A percentile compares a stretch with the other conserved stretches of the same genome.
phyloP scores from a whole-genome alignment of 2,888 invertebrate species.

The Drosophila austrosaltans region DNA sequence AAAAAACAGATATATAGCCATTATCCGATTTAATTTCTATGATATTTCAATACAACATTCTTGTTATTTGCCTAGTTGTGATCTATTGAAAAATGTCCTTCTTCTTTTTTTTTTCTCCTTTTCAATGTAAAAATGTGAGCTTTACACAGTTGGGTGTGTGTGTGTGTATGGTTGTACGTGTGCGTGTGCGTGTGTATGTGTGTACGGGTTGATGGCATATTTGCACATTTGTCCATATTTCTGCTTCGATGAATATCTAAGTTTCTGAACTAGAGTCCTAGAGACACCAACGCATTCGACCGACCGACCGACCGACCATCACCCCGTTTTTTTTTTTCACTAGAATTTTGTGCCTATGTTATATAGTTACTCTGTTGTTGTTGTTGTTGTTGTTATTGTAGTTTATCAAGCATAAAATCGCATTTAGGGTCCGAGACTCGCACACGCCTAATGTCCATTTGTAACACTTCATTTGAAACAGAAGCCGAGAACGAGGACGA shows the following conservation, averaged over 20 bases:
- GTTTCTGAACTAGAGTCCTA: slow-evolving; percentile 43
- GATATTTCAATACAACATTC: too few species aligned
- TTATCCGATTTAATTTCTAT: too few species aligned
- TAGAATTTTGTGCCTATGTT: slow-evolving; percentile 42
- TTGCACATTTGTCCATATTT: slow-evolving; percentile 75
- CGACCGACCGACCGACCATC: slow-evolving; percentile 14
- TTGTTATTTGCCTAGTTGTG: too few species aligned
- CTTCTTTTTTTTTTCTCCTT: neutral
- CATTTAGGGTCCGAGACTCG: slow-evolving; percentile 55
- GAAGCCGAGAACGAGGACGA: slow-evolving; percentile 43
- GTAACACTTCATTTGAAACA: slow-evolving; percentile 75
- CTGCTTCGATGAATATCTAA: slow-evolving; percentile 60
- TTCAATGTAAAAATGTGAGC: slow-evolving; percentile 10
- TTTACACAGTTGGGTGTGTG: neutral
- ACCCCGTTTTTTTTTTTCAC: slow-evolving; percentile 36
- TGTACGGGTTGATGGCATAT: slow-evolving; percentile 51
- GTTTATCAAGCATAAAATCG: slow-evolving; percentile 76
- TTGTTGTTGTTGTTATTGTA: slow-evolving; percentile 61
- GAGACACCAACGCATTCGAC: neutral
- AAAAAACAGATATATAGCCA: too few species aligned
- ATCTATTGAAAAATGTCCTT: too few species aligned
- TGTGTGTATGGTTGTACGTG: too few species aligned
- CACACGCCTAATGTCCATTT: slow-evolving; percentile 68
- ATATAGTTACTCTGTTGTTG: slow-evolving; percentile 35
- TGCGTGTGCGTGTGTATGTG: neutral